Base-by-base conservation (phyloP, 2,113 vertebrate genomes). In the Oxyura jamaicensis region DNA sequence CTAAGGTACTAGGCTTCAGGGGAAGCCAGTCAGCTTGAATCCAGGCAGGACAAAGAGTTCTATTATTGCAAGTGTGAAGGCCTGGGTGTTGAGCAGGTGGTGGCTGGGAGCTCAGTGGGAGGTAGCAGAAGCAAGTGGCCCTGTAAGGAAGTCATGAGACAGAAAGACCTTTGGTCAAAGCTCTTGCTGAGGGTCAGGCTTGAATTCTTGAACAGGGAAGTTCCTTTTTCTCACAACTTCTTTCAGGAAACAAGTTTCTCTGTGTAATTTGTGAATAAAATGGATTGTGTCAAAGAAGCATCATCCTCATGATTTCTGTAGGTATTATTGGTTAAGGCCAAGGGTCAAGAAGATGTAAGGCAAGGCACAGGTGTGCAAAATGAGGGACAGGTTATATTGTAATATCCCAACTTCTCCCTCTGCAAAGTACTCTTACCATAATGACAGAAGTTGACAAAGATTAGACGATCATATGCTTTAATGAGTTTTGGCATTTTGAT, bases 401-500 rank as follows among this genome's bases (percentile, higher is more conserved):
- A 48, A 6, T 29, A 66, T 50, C 6, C 19, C 19, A 42, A 55
- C 52, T 67, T 86, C 53, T n/a, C 16, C 5, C 10, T 68, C 75
- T 78, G 28, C 39, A 86, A 68, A 81, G 19, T 6, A 29, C 14
- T 68, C 20, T 84, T 92, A 79, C 31, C 7, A 18, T 36, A 63
- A 81, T 44, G 69, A 52, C 44, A 35, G 53, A 91, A 87, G 87
- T 92, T 90, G 59, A 91, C 55, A 69, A 91, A 88, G 59, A 90
- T 90, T 66, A 84, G 17, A 42, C 48, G 25, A 73, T 93, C 21
- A 11, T 66, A 66, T n/a, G 17, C 63, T 95, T 96, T 92, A 88
- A 87, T 85, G 33, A 55, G 69, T 85, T 91, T 88, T 78, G 59
- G 22, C 52, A 71, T 92, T 93, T 90, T 84, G 56, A 86, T n/a